Percentiles rank a stretch among this genome's conserved stretches.
phyloP scores from a whole-genome alignment of 1,140 invertebrate genomes.

The Idris sp. region DNA sequence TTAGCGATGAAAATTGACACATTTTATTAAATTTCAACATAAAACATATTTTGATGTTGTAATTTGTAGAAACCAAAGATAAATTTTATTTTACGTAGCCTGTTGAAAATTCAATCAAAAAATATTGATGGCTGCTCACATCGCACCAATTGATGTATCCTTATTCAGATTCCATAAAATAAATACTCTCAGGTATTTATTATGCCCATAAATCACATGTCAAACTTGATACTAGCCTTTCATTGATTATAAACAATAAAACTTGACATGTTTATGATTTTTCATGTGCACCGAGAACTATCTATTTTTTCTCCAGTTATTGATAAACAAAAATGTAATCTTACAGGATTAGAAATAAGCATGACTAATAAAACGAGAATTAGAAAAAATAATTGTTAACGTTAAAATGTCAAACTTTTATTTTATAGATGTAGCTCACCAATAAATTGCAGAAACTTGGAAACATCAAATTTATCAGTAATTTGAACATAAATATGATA shows the following conservation, averaged over 20 bases:
- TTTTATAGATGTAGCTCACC: too few relatives aligned
- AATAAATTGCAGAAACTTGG: too few relatives aligned
- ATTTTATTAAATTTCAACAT: too few relatives aligned
- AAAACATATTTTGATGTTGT: slow-evolving; percentile 11
- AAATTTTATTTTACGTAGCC: too few relatives aligned
- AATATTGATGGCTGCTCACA: slow-evolving; percentile 5
- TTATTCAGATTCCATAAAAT: slow-evolving; percentile 19
- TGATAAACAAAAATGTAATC: slow-evolving; percentile 27
- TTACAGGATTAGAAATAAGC: slow-evolving; percentile 43
- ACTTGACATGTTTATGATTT: slow-evolving; percentile 22
- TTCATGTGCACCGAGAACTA: slow-evolving; percentile 6
- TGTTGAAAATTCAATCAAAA: slow-evolving; percentile 17
- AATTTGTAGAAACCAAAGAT: too few relatives aligned
- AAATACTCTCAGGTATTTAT: slow-evolving; percentile 25
- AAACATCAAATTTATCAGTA: too few relatives aligned
- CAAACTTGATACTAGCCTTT: slow-evolving; percentile 21
- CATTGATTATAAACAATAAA: slow-evolving; percentile 49
- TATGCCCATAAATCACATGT: slow-evolving; percentile 19
- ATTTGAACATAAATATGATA: too few relatives aligned
- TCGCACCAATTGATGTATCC: slow-evolving; percentile 20
- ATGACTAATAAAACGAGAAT: slow-evolving; percentile 36
- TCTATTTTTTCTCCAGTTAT: slow-evolving; percentile 11
- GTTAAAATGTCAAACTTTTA: too few relatives aligned
- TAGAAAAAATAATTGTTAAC: slow-evolving; percentile 36
- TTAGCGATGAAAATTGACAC: too few relatives aligned